These are phyloP conservation scores for Spodoptera frugiperda DNA, from an alignment of 1,140 invertebrate species.

Conservation along the genomic window DNA sequence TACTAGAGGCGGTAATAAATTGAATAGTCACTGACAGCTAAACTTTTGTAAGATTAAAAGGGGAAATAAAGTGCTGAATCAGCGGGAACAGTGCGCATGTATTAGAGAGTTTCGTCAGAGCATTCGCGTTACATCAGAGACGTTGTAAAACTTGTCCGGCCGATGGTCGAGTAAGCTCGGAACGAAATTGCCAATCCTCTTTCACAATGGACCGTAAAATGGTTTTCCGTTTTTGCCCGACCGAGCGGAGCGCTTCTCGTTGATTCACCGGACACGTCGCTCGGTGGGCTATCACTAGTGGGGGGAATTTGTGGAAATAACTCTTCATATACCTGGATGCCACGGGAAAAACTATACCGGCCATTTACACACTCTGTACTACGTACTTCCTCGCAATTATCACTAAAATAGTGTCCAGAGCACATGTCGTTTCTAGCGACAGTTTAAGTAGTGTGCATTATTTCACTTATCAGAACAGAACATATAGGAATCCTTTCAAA, in stretches of 20 bases:
- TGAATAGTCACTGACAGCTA: not conserved
- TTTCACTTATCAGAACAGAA: not conserved
- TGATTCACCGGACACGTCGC: conserved; percentile 83
- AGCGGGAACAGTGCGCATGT: conserved; percentile 49
- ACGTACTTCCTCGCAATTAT: conserved; percentile 1
- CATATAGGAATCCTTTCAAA: not conserved
- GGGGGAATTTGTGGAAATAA: conserved; percentile 76
- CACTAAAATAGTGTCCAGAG: not conserved
- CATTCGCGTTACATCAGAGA: conserved; percentile 74
- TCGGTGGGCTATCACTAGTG: conserved; percentile 77
- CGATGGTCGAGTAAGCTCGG: conserved; percentile 80
- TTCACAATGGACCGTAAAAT: conserved; percentile 85
- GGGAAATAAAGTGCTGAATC: conserved; percentile 46
- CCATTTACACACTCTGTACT: conserved; percentile 20
- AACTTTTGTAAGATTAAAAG: conserved; percentile 29
- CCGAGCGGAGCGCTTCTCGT: conserved; percentile 80
- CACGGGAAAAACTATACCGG: conserved; percentile 39
- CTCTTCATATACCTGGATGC: conserved; percentile 65
- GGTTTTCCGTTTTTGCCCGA: conserved; percentile 84
- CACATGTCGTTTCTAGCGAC: not conserved
- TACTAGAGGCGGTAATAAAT: not conserved
- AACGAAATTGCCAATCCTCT: conserved; percentile 84
- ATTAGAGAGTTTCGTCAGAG: conserved; percentile 62
- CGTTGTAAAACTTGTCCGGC: conserved; percentile 77
- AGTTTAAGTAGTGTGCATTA: conserved; percentile 1